phyloP scores from a whole-genome alignment of 2,113 vertebrate species.

The Oreochromis niloticus region DNA sequence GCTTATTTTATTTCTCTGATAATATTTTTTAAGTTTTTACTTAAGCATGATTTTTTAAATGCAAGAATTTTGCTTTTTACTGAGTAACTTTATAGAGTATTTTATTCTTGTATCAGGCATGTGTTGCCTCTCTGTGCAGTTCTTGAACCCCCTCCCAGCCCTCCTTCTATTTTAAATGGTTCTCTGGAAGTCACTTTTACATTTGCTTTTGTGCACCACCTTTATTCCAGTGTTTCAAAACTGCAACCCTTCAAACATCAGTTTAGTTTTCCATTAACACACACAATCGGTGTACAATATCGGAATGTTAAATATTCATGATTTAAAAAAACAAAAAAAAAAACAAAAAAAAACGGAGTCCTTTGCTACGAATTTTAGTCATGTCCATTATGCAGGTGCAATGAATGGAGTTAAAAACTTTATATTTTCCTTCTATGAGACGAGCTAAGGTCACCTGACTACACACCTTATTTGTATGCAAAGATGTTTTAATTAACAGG shows the following conservation, averaged over 20 bases:
- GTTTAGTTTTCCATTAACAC: background rate
- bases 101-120: background rate
- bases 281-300: background rate
- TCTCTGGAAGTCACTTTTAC: background rate
- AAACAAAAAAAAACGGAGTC: background rate
- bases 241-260: background rate
- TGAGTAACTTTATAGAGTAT: background rate
- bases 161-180: background rate
- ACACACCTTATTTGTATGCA: background rate
- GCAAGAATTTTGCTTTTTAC: rapidly evolving
- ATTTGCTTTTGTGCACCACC: background rate
- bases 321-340: no score
- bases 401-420: background rate
- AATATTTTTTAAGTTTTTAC: background rate
- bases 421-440: background rate
- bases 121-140: background rate
- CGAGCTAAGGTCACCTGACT: background rate
- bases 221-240: background rate
- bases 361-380: background rate
- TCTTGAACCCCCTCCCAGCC: background rate
- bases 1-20: background rate
- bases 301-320: background rate
- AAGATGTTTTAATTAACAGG: background rate
- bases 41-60: background rate
- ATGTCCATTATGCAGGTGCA: background rate